Base-by-base conservation (phyloP, 2,797 vertebrate species). In the Coreius guichenoti region DNA sequence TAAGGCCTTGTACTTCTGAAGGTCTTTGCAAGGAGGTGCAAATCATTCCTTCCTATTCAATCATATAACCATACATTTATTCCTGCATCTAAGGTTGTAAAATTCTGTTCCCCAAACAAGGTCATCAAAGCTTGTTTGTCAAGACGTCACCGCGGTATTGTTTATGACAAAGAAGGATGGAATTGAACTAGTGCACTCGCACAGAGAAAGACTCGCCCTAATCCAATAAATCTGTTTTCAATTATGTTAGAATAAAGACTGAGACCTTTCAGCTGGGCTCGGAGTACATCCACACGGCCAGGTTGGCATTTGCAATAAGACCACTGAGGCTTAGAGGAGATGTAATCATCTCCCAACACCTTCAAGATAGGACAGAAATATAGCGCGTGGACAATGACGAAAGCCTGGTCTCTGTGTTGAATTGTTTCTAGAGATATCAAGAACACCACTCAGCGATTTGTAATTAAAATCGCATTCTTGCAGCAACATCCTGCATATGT, bases 281-380 rank as follows among this genome's bases (percentile, higher is more conserved):
- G 19, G 33, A 56, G 54, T 67, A 54, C 81, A 67, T 61, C 81
- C 5, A 14, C 17, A 31, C 5, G 5, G 39, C 70, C 88, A 83
- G 54, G 70, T 75, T 89, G 83, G 82, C 86, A 89, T 89, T 87
- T 89, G 74, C 83, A 87, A 69, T 87, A 81, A 87, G 83, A 85
- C 83, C 70, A 36, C 51, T 74, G 70, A 83, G 86, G 86, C 86
- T 87, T 85, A 89, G 75, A 75, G 54, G 49, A 87, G 83, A 87
- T 84, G 26, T 82, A 79, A 85, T 74, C 70, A 73, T 87, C 79
- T 70, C 74, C 56, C 39, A 43, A 80, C 81, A 87, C 61, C 88
- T 85, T 58, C 65, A 77, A 54, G 78, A 85, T 84, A 74, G 39
- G 68, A 84, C 51, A 54, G 45, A 78, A 58, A 47, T 69, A 43